phyloP scores from a whole-genome alignment of 2,113 vertebrate genomes.

The Spilogale gracilis region DNA sequence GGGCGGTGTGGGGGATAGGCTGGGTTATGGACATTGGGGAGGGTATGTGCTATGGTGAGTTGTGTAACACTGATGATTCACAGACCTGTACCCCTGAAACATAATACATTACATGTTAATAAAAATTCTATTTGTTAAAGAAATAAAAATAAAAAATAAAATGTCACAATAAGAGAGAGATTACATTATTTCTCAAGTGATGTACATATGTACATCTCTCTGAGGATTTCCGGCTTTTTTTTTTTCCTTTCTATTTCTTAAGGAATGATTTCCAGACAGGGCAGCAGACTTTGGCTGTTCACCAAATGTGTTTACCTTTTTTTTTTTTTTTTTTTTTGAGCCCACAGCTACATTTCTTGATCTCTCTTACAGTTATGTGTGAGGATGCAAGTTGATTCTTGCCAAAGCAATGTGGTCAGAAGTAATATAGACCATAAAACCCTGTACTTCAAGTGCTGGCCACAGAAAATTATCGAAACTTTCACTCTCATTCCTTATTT shows the following conservation, averaged over 20 bases:
- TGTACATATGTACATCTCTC: not conserved
- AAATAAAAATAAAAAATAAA: not conserved
- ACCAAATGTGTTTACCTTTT: slow-evolving; percentile 11
- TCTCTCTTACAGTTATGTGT: not conserved
- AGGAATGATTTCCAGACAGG: slow-evolving; percentile 42
- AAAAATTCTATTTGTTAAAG: too few relatives aligned
- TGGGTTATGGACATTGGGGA: too few relatives aligned
- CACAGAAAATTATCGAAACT: not conserved
- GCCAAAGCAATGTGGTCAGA: slow-evolving; percentile 27
- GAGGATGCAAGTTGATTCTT: slow-evolving; percentile 23
- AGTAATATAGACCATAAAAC: not conserved
- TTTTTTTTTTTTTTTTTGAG: slow-evolving; percentile 14
- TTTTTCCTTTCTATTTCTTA: not conserved
- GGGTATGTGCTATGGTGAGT: too few relatives aligned
- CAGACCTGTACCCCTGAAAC: too few relatives aligned
- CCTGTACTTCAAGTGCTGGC: not conserved
- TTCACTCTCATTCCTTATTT: not conserved
- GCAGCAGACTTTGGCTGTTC: not conserved
- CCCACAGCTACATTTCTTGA: not conserved
- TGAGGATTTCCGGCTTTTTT: not conserved
- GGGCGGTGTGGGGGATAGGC: too few relatives aligned
- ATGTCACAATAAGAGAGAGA: not conserved
- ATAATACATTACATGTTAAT: too few relatives aligned
- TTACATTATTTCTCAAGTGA: not conserved
- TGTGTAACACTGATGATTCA: too few relatives aligned